Evolutionary conservation across 2,113 vertebrate species (phyloP), one percentile per base, ranked within the genome.

Genomic region (Xiphophorus maculatus): DNA sequence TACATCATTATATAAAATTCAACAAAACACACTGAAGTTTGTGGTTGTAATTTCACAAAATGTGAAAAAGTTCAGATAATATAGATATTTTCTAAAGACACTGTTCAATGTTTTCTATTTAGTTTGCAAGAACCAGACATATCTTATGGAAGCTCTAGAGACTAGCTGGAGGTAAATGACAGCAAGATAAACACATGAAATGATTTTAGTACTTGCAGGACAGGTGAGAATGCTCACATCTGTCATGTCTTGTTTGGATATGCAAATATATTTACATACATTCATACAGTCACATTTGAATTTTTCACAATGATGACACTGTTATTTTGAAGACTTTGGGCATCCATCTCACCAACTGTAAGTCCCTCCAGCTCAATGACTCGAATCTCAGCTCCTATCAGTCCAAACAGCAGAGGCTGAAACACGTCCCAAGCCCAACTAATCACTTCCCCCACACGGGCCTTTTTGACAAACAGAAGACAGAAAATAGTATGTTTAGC

Each of bases 381-480:
- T 6, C 93, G 94, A 79, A 99, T 97, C 91, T 98, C 97, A 64
- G 96, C 95, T 86, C 97, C 97, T 72, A 98, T 99, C 74, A 99
- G 93, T 78, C 97, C 97, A 64, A 99, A 99, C 62, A 99, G 96
- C 71, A 99, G 95, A 37, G 97, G 97, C 66, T 99, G 95, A 87
- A 98, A 99, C 72, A 99, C 73, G 8, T 94, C 87, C 98, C 98
- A 99, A 6, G 93, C 95, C 84, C 94, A 88, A 4, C 93, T 94
- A 1, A 97, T 92, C 29, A 96, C 93, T 76, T 95, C 94, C 92
- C 96, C 96, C 88, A 98, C 95, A 33, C 92, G 93, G 0, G 65
- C 92, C 98, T 99, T 68, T 19, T 25, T 73, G 48, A 70, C 66
- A 82, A 63, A 84, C 8, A 74, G 22, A 61, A 68, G 32, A 72